Evolutionary conservation across 2,888 invertebrate genomes (phyloP).

Genomic region (Sepiola atlantica): DNA sequence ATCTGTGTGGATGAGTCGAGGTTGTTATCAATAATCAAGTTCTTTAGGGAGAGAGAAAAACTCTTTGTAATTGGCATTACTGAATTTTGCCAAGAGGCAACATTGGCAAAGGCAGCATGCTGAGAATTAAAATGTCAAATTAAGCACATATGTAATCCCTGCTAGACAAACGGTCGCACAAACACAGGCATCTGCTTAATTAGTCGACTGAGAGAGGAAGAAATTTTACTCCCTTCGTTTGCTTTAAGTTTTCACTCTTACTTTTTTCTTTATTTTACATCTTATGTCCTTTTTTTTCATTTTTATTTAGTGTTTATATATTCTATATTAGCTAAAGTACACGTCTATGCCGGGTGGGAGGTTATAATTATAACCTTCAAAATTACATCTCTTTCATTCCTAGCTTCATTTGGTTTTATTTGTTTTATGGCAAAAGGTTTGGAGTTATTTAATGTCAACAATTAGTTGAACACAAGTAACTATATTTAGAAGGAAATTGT

Average conservation of each 20-base stretch:
- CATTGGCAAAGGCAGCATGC: neutral
- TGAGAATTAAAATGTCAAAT: slow-evolving; percentile 20
- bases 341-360: too few relatives aligned
- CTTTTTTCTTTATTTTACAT: neutral
- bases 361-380: too few relatives aligned
- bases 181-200: neutral
- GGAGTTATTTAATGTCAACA: too few relatives aligned
- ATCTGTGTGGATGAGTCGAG: neutral
- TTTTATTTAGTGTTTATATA: neutral
- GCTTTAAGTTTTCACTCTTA: neutral
- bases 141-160: neutral
- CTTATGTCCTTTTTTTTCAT: neutral
- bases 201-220: neutral
- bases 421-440: too few relatives aligned
- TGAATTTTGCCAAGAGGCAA: neutral
- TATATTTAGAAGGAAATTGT: too few relatives aligned
- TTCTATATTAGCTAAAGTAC: too few relatives aligned
- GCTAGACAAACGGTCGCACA: neutral
- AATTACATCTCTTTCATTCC: too few relatives aligned
- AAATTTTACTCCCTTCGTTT: neutral
- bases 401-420: too few relatives aligned
- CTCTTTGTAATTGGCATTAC: neutral
- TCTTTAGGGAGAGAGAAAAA: neutral
- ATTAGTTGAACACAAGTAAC: too few relatives aligned
- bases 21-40: slow-evolving; percentile 9